Evolutionary conservation across 2,113 vertebrate species (phyloP), one percentile per base, ranked within the genome.

Genomic region (Lophotis ruficrista): DNA sequence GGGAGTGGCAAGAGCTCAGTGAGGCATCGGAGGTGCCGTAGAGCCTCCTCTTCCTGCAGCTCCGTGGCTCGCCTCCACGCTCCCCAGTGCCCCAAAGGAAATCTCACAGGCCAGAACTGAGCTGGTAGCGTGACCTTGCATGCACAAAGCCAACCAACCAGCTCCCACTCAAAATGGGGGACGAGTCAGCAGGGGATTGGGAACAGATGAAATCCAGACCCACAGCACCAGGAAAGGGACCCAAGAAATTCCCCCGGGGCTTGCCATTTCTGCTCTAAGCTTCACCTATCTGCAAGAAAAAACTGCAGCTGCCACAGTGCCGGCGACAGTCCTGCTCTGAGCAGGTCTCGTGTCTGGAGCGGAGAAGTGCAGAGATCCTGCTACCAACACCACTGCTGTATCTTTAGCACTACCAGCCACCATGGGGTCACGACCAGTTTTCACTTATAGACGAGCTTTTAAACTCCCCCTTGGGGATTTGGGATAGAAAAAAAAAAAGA

Each of bases 61-160:
- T 47, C 43, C 6, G 4, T 30, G 0, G 0, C 48, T 79, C 4
- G 2, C 9, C 43, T 71, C 57, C n/a, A 12, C 0, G 3, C 8
- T 71, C 14, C 57, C 62, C 28, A 45, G 8, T 25, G 30, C 14
- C 22, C 8, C 17, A 48, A 19, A 65, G 41, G 5, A 31, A 89
- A 87, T 33, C 35, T 3, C 0, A 2, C 18, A 73, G 65, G 35
- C 23, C 30, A 65, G 31, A 91, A 48, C 17, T 24, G 19, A 66
- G 47, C 31, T 1, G 1, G 33, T 43, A 82, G n/a, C 4, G 0
- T 62, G 57, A 71, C 17, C 47, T 13, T 54, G n/a, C n/a, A 54
- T 0, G 2, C 12, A 61, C 27, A 84, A 53, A 84, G 45, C 14
- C 30, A 92, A 58, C 21, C 24, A 61, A 58, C 21, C 24, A 61